phyloP scores from a whole-genome alignment of 2,888 invertebrate species.

The Meganola albula region DNA sequence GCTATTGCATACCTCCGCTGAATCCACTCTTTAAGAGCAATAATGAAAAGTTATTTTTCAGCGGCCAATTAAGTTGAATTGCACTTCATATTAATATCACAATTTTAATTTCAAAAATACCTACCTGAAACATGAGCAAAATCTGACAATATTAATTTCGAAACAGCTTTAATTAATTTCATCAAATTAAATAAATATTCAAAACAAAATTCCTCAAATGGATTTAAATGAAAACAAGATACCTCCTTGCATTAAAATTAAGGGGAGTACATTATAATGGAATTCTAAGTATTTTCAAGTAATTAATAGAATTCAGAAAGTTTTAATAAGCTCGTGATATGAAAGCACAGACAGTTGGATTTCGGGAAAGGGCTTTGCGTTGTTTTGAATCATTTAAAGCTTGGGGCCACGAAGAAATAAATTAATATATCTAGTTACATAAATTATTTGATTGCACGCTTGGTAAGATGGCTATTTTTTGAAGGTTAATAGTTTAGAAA shows the following conservation, averaged over 20 bases:
- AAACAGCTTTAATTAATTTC: slow-evolving; percentile 16
- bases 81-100: no score
- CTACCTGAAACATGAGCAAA: slow-evolving; percentile 16
- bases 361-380: slow-evolving; percentile 8
- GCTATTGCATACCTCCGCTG: background rate
- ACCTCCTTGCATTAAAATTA: slow-evolving; percentile 23
- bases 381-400: slow-evolving; percentile 5
- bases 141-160: slow-evolving; percentile 6
- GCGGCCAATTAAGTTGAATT: no score
- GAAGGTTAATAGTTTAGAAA: no score
- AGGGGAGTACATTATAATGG: slow-evolving; percentile 22
- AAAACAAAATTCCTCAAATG: slow-evolving; percentile 11
- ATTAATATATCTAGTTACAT: no score
- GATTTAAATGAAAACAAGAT: slow-evolving; percentile 20
- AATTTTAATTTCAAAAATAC: no score
- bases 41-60: no score
- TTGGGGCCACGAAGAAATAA: slow-evolving; percentile 9
- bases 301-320: slow-evolving; percentile 46
- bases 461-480: no score
- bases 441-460: no score
- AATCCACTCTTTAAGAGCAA: no score
- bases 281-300: slow-evolving; percentile 30
- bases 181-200: slow-evolving; percentile 18
- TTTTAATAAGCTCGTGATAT: slow-evolving; percentile 54
- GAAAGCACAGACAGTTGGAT: slow-evolving; percentile 43